Evolutionary conservation across 1,140 invertebrate genomes (phyloP).

Genomic region (Procambarus virginalis): DNA sequence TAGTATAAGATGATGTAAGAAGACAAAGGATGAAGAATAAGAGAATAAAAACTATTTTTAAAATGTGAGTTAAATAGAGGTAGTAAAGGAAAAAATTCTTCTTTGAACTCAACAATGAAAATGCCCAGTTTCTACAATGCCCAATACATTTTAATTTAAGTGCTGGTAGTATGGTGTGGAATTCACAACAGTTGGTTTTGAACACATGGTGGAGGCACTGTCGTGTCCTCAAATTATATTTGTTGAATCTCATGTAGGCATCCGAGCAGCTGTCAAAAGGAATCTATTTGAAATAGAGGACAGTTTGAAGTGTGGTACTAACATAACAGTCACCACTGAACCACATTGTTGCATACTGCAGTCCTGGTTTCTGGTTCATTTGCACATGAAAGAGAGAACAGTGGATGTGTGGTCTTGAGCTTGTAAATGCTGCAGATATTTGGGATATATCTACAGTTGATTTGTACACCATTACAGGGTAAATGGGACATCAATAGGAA

Average conservation of each 20-base stretch:
- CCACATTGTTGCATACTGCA: constrained; percentile 49
- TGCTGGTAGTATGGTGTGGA: constrained; percentile 19
- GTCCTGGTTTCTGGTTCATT: constrained; percentile 49
- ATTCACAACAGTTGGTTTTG: constrained; percentile 34
- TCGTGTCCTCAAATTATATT: constrained; percentile 54
- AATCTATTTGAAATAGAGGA: constrained; percentile 24
- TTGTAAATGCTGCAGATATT: constrained; percentile 51
- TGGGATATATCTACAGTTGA: constrained; percentile 41
- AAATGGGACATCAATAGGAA: constrained; percentile 62
- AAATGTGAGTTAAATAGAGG: neutral
- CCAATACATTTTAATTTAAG: constrained; percentile 4
- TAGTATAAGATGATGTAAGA: too few relatives aligned
- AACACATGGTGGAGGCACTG: constrained; percentile 67
- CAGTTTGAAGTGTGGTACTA: constrained; percentile 27
- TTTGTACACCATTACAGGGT: constrained; percentile 65
- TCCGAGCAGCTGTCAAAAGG: constrained; percentile 61
- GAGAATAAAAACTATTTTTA: too few relatives aligned
- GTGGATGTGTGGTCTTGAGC: constrained; percentile 61
- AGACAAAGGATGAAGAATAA: too few relatives aligned
- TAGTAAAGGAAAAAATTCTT: neutral
- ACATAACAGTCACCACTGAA: constrained; percentile 51
- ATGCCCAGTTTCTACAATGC: constrained; percentile 27
- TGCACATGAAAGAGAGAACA: constrained; percentile 33
- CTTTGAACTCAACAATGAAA: neutral
- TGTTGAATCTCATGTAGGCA: constrained; percentile 46